Evolutionary conservation across 2,797 vertebrate species (phyloP), one percentile per base, ranked within the genome.

Genomic region (Myoxocephalus aenaeus): DNA sequence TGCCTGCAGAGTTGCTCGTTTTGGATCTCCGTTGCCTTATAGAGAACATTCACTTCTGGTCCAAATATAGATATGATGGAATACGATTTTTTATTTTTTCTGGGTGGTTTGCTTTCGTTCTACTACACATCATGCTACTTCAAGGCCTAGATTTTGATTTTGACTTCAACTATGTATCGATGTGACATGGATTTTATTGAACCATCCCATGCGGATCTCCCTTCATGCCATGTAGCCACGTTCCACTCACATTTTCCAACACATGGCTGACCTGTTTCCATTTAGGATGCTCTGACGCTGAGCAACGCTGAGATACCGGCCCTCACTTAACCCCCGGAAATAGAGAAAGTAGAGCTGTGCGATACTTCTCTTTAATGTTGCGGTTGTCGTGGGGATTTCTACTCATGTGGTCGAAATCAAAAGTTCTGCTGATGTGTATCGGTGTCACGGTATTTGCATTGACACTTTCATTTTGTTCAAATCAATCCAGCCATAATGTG

Each of bases 121-220:
- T 25, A 4, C 51, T 53, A 6, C 9, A 38, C 13, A 14, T 5
- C 1, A 9, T n/a, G 9, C 22, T 8, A n/a, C 40, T 34, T 18
- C 4, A 11, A 34, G 27, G 44, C 36, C 34, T 34, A 17, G 22
- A 46, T 68, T 59, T 56, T 13, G 2, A 22, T 51, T 54, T 57
- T 54, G 22, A 14, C 42, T 51, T n/a, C 5, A 59, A 58, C n/a
- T 6, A 44, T 29, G 36, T 7, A 22, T 32, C 18, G 12, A 68
- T 57, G 25, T 50, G 22, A 53, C 62, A 65, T 72, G 0, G 64
- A 77, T 73, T 83, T 80, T 75, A 70, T 80, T 61, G 63, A 75
- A 13, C 69, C 34, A 4, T 18, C 20, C 32, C 0, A 1, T 17
- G 36, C 50, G 36, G 44, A 57, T 51, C n/a, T 50, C 27, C 8